A percentile compares a stretch with the other conserved stretches of the same genome.
These are phyloP conservation scores for Temnothorax nylanderi DNA, from an alignment of 1,140 invertebrate genomes.

Conservation along the genomic window DNA sequence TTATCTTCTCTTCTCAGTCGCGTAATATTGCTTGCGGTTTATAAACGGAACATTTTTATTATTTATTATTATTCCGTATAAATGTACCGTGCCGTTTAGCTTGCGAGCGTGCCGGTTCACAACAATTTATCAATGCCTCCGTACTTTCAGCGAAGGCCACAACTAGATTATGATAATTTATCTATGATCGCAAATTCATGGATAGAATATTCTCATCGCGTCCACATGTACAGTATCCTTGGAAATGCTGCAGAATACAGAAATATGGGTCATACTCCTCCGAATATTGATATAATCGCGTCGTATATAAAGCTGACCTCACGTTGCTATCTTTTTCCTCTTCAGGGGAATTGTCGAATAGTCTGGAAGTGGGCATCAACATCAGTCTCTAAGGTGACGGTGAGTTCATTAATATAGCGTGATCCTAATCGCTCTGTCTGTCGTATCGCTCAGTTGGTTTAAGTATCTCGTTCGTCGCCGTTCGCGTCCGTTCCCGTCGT, in stretches of 20 bases:
- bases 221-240: neutral
- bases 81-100: neutral
- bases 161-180: slow-evolving; percentile 24
- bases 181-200: slow-evolving; percentile 20
- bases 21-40: neutral
- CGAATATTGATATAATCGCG: slow-evolving; percentile 11
- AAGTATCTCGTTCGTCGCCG: slow-evolving; percentile 38
- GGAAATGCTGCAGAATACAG: slow-evolving; percentile 20
- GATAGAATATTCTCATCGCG: slow-evolving; percentile 9
- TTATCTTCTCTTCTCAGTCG: neutral
- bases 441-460: slow-evolving; percentile 39
- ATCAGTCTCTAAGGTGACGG: neutral
- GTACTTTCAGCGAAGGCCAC: neutral
- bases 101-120: neutral
- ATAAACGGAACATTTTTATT: neutral
- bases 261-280: neutral
- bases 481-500: neutral
- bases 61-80: neutral
- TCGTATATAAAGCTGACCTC: neutral
- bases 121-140: neutral
- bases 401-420: slow-evolving; percentile 42
- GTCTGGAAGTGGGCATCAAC: neutral
- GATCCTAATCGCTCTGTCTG: slow-evolving; percentile 48
- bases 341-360: neutral
- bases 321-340: neutral